Base-by-base conservation (phyloP, 2,797 vertebrate species). In the Champsocephalus gunnari region DNA sequence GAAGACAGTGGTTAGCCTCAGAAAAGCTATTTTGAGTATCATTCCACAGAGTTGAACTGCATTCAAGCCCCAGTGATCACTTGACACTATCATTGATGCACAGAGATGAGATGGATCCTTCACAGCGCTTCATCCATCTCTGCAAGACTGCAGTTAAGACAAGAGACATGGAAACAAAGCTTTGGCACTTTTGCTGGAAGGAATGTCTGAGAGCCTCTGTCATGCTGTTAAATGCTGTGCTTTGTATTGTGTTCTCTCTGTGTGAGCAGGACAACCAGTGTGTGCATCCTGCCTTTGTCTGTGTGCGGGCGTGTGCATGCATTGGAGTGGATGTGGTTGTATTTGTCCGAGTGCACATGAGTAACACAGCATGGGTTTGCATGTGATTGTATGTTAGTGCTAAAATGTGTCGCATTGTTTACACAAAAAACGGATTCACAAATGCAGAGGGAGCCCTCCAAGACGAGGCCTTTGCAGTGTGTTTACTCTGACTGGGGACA, bases 31-130 rank as follows among this genome's bases (percentile, higher is more conserved):
- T 89, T 82, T 88, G 80, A 80, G 83, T 61, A 79, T 82, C 79
- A 76, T 75, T 87, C 77, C 16, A 55, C 61, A 49, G 77, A 80
- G 81, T n/a, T 84, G 79, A 80, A 84, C 77, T 51, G 60, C 74
- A 82, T 87, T 85, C 83, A 89, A 88, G 83, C 74, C 80, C 78
- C 81, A 81, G 84, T 77, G 86, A 92, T 87, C 85, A 74, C 82
- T 86, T 90, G 90, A 91, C 91, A 87, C 84, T 61, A 86, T 82
- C 89, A 76, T 77, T 50, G 62, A 83, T 73, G 85, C 87, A 50
- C 77, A 81, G 85, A 87, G 48, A 83, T 57, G 44, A 87, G 84
- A 86, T 14, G 64, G 82, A 92, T 84, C 82, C 80, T 73, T 83
- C 68, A 59, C 57, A 55, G 84, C 50, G 55, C 81, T 87, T 86